Evolutionary conservation across 2,888 invertebrate genomes (phyloP).

Genomic region (Lapara coniferarum): DNA sequence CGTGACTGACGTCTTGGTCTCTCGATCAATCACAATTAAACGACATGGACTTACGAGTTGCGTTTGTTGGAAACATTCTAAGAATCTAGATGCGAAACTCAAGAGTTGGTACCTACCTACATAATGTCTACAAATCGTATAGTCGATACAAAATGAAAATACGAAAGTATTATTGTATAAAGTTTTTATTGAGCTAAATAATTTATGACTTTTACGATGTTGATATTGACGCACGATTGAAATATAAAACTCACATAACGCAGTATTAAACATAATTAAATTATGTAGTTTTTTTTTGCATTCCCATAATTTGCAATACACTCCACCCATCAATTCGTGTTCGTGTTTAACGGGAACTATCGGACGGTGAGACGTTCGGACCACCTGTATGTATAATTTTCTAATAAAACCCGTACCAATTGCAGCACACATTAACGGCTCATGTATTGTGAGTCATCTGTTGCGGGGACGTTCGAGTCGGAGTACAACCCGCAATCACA

Average conservation of each 20-base stretch:
- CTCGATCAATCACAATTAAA: no score
- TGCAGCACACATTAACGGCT: conserved; percentile 10
- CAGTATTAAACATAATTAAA: conserved; percentile 6
- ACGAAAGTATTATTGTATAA: neutral
- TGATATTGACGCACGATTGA: neutral
- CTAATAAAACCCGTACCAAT: conserved; percentile 3
- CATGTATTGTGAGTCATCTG: conserved; percentile 11
- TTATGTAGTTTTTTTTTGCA: neutral
- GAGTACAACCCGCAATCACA: conserved; percentile 70
- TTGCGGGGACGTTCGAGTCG: conserved; percentile 47
- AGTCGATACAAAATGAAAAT: neutral
- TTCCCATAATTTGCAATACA: conserved; percentile 19
- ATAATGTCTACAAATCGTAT: no score
- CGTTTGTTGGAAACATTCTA: no score
- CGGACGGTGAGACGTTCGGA: neutral
- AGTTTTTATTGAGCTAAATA: neutral
- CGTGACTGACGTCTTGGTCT: no score
- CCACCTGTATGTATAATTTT: conserved; percentile 45
- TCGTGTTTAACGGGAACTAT: conserved; percentile 10
- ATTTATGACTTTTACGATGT: neutral
- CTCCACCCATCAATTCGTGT: neutral
- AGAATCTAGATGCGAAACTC: no score
- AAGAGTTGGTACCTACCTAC: no score
- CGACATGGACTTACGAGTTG: no score
- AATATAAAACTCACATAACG: conserved; percentile 9